Base-by-base conservation (phyloP, 2,113 vertebrate species). In the Melanotaenia duboulayi region DNA sequence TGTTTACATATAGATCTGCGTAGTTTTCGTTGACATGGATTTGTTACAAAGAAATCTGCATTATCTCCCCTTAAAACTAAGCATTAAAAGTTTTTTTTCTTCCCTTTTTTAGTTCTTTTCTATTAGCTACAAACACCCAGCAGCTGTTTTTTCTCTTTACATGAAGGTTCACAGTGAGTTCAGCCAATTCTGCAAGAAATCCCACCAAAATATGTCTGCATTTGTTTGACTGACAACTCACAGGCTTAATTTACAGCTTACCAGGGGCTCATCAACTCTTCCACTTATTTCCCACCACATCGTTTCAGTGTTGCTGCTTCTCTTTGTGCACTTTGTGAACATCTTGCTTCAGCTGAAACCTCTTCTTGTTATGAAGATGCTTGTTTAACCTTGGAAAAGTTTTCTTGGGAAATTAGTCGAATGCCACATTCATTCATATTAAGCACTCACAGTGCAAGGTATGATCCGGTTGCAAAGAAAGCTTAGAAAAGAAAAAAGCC, bases 151-250 rank as follows among this genome's bases (percentile, higher is more conserved):
- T 16, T 8, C 40, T 35, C 4, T 24, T 22, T 40, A 28, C 7
- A 7, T 39, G 14, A 65, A 22, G 6, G 65, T 66, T 71, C 52
- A 67, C 11, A 57, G 13, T 14, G 35, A 52, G 50, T 35, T 24
- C 22, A 16, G 16, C 22, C 1, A 2, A 39, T 28, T 24, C 50
- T 61, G 61, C 51, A 50, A 17, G 11, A 20, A 40, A 37, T 71
- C 16, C 39, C 20, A 49, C 22, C 22, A 16, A 40, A 23, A 51
- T 28, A 6, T n/a, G 7, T 62, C 24, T 51, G 35, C 28, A 12
- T 65, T 7, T 7, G 19, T 80, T 65, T 68, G 11, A 51, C n/a
- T 54, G 64, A 74, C 35, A 52, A 67, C 42, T 24, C 35, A 23
- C 12, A 11, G 35, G 25, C 20, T 2, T 12, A 61, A n/a, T 56